Evolutionary conservation across 2,113 vertebrate genomes (phyloP).

Genomic region (Rutilus rutilus): DNA sequence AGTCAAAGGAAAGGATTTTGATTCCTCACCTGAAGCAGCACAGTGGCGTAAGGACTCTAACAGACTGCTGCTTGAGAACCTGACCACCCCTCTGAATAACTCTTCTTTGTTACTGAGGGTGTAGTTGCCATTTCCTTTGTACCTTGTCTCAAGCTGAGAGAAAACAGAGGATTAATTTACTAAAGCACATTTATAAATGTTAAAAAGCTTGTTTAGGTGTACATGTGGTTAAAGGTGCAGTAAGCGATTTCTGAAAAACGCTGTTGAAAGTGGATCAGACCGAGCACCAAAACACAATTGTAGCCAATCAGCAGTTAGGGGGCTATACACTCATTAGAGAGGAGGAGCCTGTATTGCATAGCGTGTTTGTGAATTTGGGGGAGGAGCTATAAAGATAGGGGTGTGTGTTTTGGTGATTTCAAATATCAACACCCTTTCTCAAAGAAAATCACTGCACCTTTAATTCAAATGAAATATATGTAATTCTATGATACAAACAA

Average conservation of each 20-base stretch:
- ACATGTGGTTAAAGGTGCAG: no score
- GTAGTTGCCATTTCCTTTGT: slow-evolving; percentile 73
- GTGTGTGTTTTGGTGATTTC: background rate
- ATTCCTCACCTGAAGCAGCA: slow-evolving; percentile 79
- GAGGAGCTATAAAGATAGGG: no score
- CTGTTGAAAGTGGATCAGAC: no score
- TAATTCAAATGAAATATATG: background rate
- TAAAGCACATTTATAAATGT: background rate
- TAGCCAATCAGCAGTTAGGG: no score
- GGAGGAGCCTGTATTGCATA: no score
- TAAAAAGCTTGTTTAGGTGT: background rate
- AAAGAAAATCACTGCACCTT: no score
- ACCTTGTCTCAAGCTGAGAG: slow-evolving; percentile 88
- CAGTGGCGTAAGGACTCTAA: slow-evolving; percentile 87
- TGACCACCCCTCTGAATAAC: slow-evolving; percentile 85
- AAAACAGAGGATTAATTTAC: background rate
- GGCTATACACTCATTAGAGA: no score
- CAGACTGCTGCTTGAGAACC: slow-evolving; percentile 88
- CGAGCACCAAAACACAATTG: no score
- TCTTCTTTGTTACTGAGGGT: slow-evolving; percentile 74
- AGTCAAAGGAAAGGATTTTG: background rate
- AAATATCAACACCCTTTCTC: no score
- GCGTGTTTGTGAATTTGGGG: no score
- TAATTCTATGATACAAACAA: background rate
- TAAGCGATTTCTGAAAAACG: no score